These are phyloP conservation scores for Antechinus stuartii DNA, from an alignment of 2,113 vertebrate genomes.

Conservation along the genomic window DNA sequence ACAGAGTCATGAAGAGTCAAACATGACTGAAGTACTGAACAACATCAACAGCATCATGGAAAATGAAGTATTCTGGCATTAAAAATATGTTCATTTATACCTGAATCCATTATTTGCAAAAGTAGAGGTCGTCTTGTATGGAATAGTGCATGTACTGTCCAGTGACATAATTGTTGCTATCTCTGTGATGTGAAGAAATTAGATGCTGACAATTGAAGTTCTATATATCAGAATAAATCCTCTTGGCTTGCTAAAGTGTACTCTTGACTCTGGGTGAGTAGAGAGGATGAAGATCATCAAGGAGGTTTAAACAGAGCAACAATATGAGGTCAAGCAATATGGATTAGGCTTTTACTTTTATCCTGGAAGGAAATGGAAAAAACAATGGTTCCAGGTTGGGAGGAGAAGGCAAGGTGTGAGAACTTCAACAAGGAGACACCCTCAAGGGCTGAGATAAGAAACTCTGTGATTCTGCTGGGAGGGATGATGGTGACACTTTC, in stretches of 20 bases:
- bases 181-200: neutral
- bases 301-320: neutral
- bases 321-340: neutral
- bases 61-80: neutral
- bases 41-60: neutral
- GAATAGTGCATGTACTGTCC: neutral
- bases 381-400: neutral
- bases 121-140: neutral
- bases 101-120: neutral
- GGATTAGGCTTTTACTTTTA: neutral
- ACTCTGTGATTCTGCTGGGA: neutral
- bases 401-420: neutral
- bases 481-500: neutral
- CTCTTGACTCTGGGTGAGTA: neutral
- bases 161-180: neutral
- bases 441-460: neutral
- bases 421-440: neutral
- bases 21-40: neutral
- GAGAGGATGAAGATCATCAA: neutral
- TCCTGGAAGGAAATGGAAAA: neutral
- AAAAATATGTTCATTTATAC: neutral
- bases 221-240: neutral
- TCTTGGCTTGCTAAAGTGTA: neutral
- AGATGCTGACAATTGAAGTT: neutral
- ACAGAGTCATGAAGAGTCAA: neutral